Evolutionary conservation across 2,113 vertebrate genomes (phyloP).

Genomic region (Peromyscus maniculatus): DNA sequence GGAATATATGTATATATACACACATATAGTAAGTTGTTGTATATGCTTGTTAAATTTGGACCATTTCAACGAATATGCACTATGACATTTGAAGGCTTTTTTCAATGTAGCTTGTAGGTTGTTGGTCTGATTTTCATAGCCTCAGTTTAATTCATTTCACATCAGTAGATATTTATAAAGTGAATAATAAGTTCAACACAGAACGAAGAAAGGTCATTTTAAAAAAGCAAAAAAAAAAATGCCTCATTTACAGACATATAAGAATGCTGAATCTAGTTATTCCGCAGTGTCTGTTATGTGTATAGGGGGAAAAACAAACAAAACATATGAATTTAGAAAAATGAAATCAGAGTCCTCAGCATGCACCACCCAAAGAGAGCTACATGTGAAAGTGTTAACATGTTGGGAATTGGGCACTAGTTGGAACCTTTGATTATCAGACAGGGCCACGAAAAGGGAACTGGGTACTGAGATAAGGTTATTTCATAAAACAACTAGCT

Average conservation of each 20-base stretch:
- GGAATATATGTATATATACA: background rate
- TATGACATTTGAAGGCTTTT: background rate
- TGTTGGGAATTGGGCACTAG: background rate
- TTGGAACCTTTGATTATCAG: background rate
- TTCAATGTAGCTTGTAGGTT: background rate
- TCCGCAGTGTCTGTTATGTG: background rate
- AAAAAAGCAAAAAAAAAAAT: background rate
- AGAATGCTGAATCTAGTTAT: background rate
- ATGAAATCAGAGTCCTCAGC: background rate
- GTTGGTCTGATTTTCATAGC: background rate
- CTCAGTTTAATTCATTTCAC: constrained; percentile 3
- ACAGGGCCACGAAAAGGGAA: background rate
- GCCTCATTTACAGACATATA: background rate
- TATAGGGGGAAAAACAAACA: background rate
- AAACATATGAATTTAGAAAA: background rate
- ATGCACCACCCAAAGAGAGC: background rate
- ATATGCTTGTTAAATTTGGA: background rate
- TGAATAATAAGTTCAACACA: background rate
- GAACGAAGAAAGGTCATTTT: background rate
- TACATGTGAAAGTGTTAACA: background rate
- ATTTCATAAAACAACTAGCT: background rate
- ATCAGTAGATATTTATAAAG: background rate
- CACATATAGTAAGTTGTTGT: too few relatives aligned
- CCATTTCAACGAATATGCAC: background rate
- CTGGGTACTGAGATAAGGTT: background rate